Percentiles rank a stretch among this genome's conserved stretches.
Conservation (phyloP, 2,888 invertebrate genomes). For the Loripinus fragilis region DNA sequence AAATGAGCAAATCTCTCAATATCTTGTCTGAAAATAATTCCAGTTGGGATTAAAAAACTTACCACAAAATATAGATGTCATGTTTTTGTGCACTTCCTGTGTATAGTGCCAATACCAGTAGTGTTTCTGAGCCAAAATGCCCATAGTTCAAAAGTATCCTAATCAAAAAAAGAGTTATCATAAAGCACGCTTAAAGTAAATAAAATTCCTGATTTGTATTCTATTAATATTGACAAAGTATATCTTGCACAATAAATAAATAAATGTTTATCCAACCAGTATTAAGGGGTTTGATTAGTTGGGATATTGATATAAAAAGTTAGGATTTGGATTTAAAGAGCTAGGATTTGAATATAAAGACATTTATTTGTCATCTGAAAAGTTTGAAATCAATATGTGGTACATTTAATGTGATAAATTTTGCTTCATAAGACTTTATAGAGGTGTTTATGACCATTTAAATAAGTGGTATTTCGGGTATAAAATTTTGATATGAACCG, state of each 20-base stretch:
- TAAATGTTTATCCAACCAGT: not conserved
- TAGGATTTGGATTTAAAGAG: not conserved
- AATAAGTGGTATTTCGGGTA: not conserved
- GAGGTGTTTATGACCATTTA: constrained; percentile 4
- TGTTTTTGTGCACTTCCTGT: no score
- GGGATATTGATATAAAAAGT: not conserved
- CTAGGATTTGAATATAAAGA: not conserved
- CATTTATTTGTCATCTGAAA: not conserved
- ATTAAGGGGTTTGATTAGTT: not conserved
- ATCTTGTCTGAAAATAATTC: no score
- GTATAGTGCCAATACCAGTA: no score
- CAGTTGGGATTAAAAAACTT: no score
- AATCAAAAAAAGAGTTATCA: no score
- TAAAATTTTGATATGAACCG: not conserved
- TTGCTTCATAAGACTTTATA: not conserved
- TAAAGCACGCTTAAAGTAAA: no score
- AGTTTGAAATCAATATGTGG: not conserved
- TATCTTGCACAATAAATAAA: not conserved
- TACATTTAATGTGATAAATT: constrained; percentile 12
- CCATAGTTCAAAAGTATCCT: no score
- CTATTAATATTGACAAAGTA: not conserved
- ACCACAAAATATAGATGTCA: no score
- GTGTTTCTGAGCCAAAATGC: no score
- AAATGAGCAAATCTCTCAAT: no score
- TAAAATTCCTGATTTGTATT: not conserved